Base-by-base conservation (phyloP, 1,140 invertebrate genomes). In the Drosophila arizonae region DNA sequence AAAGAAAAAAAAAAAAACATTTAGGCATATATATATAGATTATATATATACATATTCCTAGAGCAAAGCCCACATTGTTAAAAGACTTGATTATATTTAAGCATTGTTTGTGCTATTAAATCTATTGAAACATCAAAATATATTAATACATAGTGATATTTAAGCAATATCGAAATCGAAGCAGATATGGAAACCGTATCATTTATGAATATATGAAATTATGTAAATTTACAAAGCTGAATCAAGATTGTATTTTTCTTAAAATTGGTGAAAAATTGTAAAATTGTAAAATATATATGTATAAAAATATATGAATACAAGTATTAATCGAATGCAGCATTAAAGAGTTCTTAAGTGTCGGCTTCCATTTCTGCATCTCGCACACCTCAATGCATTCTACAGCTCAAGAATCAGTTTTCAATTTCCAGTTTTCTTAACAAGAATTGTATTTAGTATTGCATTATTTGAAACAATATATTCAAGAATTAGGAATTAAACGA, bases 1-100 rank as follows among this genome's bases (percentile, higher is more conserved):
- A 39, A 62, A 45, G 58, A 58, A 43, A 36, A 58, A 65, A 62
- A 24, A 30, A 17, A 50, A 10, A 56, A 43, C n/a, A 43, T 13
- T 41, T 21, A 63, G 28, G 56, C 21, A 48, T 56, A 62, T 46
- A 52, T 46, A 46, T 13, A 50, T 26, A 50, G 13, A 50, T 9
- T 5, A 26, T 5, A 63, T 50, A 57, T 58, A 63, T 62, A 84
- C 61, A 69, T 69, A 81, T 86, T 81, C 78, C 70, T 86, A 85
- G 63, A 81, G 64, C 54, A 70, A 76, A 67, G 73, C 77, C 77
- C 77, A 69, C 81, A 86, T 86, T 76, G 81, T 85, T 81, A 87
- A 79, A 87, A 86, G 81, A 86, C 81, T 86, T 86, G 81, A 86
- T 86, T 81, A 86, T 60, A 79, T 87, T 72, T 86, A 86, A 86